Conservation (phyloP, 2,888 invertebrate species). For the Hyles lineata region DNA sequence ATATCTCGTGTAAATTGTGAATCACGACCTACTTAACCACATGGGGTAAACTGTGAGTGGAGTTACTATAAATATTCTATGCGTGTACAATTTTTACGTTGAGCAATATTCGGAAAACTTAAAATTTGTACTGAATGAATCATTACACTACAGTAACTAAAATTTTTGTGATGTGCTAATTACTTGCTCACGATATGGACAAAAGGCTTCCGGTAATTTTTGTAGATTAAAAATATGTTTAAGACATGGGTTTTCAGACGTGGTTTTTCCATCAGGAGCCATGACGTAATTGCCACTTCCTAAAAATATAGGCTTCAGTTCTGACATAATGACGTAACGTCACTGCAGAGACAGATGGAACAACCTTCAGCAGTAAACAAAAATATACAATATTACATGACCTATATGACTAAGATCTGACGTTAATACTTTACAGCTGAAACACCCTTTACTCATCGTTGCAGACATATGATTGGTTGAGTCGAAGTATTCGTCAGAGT, state of each 20-base stretch:
- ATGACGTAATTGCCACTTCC: background rate
- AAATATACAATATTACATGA: background rate
- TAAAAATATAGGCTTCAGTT: background rate
- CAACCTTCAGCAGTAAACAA: background rate
- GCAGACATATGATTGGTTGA: background rate
- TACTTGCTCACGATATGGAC: background rate
- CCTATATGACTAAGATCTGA: conserved; percentile 25
- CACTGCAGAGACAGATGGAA: background rate
- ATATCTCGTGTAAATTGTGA: conserved; percentile 16
- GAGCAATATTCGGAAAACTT: conserved; percentile 2
- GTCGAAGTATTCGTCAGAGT: background rate
- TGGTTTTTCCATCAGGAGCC: no score
- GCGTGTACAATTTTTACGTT: conserved; percentile 9
- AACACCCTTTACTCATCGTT: background rate
- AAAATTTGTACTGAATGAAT: background rate
- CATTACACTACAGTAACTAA: background rate
- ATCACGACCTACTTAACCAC: conserved; percentile 29
- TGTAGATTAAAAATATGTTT: no score
- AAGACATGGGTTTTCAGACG: no score
- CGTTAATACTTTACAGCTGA: background rate
- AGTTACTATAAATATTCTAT: conserved; percentile 20
- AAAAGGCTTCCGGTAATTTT: background rate
- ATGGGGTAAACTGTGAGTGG: conserved; percentile 28
- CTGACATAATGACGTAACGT: background rate
- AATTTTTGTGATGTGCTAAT: conserved; percentile 5